Conservation (phyloP, 2,797 vertebrate genomes). For the Thamnophis elegans region DNA sequence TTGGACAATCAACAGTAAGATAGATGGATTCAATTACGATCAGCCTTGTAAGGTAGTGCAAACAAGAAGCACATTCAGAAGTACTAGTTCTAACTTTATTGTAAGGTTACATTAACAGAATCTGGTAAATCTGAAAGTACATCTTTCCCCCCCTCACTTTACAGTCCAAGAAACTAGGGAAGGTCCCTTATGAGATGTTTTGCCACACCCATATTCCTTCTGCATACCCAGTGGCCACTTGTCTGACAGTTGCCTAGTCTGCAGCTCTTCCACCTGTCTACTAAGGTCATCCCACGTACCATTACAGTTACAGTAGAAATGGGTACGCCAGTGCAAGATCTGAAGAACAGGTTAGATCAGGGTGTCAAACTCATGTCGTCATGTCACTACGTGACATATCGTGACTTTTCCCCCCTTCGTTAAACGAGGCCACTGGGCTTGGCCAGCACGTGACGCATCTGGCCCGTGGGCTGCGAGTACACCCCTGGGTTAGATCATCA, state of each 20-base stretch:
- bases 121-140: not conserved
- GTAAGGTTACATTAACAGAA: not conserved
- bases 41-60: not conserved
- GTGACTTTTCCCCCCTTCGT: no score
- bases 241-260: not conserved
- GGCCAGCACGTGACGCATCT: no score
- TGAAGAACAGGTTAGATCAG: not conserved
- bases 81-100: not conserved
- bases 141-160: not conserved
- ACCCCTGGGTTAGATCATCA: not conserved
- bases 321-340: not conserved
- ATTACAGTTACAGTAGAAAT: not conserved
- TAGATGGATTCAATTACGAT: not conserved
- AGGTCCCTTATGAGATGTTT: not conserved
- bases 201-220: not conserved
- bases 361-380: no score
- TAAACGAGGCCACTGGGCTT: fast-evolving
- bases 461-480: no score
- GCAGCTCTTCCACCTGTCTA: not conserved
- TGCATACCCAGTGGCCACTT: not conserved
- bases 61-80: not conserved
- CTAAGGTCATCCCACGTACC: not conserved
- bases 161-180: not conserved
- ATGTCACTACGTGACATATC: no score
- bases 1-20: not conserved